Evolutionary conservation across 2,797 vertebrate species (phyloP), one percentile per base, ranked within the genome.

Genomic region (Serranus cabrilla): DNA sequence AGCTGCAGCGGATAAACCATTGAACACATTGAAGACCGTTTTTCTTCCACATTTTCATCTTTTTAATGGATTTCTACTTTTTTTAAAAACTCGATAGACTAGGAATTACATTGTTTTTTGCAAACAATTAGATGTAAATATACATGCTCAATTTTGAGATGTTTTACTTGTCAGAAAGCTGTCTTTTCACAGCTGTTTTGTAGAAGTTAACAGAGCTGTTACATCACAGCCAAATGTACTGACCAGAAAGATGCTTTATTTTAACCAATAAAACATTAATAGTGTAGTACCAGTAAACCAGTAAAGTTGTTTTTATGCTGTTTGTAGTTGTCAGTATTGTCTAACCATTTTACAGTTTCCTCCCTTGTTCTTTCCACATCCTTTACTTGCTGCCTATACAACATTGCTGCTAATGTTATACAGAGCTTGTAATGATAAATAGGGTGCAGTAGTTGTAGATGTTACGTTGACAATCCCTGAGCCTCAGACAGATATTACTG

Each of bases 401-500:
- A 90, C 92, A 87, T 81, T 89, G 93, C 93, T 95, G 94, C 94
- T 95, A 90, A 90, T 82, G 86, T 91, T 86, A 79, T 85, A 72
- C 89, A 92, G 93, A 90, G 89, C 88, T 93, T 95, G 80, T 74
- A 84, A 91, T 88, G 81, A 87, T 75, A 83, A 83, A 79, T 89
- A 89, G 71, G 64, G 79, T 7, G 7, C 34, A 6, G 34, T 93
- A 91, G 75, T 64, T 80, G 46, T 89, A 93, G 89, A 86, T 73
- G 73, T 84, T 88, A 81, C 81, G 50, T 72, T 88, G 95, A 95
- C 93, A 95, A 94, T 94, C 93, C 94, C 94, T 93, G 92, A 96
- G 84, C 94, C 92, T 93, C 95, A 95, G 91, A 94, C 93, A 93
- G 90, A 93, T 89, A 76, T 76, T 85, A 79, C 77, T 83, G 83